Evolutionary conservation across 2,113 vertebrate species (phyloP).

Genomic region (Buteo buteo): DNA sequence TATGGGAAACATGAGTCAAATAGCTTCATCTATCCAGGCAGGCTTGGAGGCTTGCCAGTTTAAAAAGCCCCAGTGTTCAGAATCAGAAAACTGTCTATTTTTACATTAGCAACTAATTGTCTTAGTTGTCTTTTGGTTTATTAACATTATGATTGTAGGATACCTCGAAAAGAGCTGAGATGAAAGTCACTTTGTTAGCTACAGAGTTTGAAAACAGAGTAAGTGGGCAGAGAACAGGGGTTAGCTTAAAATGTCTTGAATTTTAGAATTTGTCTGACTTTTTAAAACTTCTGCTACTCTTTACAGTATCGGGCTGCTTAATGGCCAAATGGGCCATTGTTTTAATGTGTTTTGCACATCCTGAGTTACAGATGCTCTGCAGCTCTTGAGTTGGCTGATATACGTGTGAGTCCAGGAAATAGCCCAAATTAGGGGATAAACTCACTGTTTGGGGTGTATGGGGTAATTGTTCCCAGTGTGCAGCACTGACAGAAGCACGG

Average conservation of each 20-base stretch:
- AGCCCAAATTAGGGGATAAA: background rate
- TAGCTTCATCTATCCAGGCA: background rate
- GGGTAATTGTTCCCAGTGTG: background rate
- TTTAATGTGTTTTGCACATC: background rate
- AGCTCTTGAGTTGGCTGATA: background rate
- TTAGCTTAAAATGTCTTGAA: background rate
- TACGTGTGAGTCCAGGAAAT: fast-evolving
- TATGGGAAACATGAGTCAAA: background rate
- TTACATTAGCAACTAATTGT: background rate
- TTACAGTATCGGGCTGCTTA: background rate
- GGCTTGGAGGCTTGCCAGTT: background rate
- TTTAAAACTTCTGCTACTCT: background rate
- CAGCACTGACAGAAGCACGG: background rate
- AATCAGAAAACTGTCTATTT: background rate
- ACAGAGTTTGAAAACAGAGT: background rate
- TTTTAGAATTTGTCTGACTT: background rate
- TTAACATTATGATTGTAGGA: background rate
- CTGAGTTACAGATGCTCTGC: background rate
- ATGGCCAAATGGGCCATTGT: background rate
- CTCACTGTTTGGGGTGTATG: fast-evolving
- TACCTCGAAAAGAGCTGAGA: background rate
- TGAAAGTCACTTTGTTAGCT: background rate
- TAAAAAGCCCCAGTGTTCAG: background rate
- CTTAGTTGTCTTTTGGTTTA: background rate
- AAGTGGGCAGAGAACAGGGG: background rate